phyloP scores from a whole-genome alignment of 53 echinoderm and acorn worm genomes.

The Glandiceps talaboti region DNA sequence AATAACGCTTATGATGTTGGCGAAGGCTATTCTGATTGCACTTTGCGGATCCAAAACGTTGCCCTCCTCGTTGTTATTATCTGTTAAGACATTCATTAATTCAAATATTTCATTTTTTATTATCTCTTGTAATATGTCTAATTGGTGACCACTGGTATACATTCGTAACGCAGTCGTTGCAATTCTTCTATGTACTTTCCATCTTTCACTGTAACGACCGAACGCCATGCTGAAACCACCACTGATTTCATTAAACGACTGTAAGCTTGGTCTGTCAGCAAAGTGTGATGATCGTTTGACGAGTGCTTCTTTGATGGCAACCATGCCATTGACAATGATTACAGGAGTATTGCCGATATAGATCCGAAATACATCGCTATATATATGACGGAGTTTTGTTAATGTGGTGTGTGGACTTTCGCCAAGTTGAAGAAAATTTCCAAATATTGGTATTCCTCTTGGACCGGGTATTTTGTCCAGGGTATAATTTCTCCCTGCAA shows the following conservation, averaged over 20 bases:
- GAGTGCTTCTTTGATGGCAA: slow-evolving; percentile 74
- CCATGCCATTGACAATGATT: slow-evolving; percentile 75
- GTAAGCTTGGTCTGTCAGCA: slow-evolving; percentile 65
- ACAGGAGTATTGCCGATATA: slow-evolving; percentile 78
- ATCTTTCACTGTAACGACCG: slow-evolving; percentile 35
- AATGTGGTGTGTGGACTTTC: slow-evolving; percentile 24
- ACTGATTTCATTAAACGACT: slow-evolving; percentile 33
- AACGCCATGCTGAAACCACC: slow-evolving; percentile 31
- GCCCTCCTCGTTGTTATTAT: slow-evolving; percentile 26
- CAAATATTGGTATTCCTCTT: slow-evolving; percentile 46
- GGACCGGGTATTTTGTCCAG: slow-evolving; percentile 38
- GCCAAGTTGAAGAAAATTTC: slow-evolving; percentile 58
- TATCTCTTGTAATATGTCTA: slow-evolving; percentile 25
- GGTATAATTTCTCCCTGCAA: neutral
- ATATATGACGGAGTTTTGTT: slow-evolving; percentile 30
- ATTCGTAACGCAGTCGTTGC: slow-evolving; percentile 42
- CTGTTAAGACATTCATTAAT: slow-evolving; percentile 57
- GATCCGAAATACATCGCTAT: slow-evolving; percentile 74
- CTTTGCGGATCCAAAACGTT: slow-evolving; percentile 28
- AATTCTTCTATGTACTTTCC: slow-evolving; percentile 54
- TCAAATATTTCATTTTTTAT: slow-evolving; percentile 46
- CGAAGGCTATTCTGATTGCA: neutral
- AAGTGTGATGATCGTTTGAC: slow-evolving; percentile 70
- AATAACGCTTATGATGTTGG: neutral
- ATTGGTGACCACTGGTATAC: slow-evolving; percentile 59